These are phyloP conservation scores for Eupithecia subfuscata DNA, from an alignment of 2,888 invertebrate species.

Conservation along the genomic window DNA sequence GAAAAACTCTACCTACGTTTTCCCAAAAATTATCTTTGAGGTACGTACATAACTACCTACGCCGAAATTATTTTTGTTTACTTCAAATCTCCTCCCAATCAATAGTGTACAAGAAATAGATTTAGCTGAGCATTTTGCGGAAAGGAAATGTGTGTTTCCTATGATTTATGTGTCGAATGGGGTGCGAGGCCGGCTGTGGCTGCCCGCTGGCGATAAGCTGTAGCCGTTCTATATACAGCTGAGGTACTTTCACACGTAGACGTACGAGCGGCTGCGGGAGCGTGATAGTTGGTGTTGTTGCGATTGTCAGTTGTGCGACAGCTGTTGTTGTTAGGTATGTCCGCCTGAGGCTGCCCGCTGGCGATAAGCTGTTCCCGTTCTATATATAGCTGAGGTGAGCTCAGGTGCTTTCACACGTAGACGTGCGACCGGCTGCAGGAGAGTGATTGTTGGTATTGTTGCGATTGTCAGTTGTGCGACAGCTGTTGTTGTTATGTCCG, in stretches of 20 bases:
- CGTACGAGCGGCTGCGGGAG: neutral
- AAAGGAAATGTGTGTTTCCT: constrained; percentile 81
- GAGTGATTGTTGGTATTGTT: no score
- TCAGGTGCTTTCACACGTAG: no score
- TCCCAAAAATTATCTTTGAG: neutral
- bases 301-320: neutral
- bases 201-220: constrained; percentile 80
- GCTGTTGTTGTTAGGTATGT: neutral
- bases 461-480: no score
- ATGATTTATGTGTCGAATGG: constrained; percentile 80
- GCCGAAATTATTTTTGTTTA: constrained; percentile 1
- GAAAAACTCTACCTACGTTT: neutral
- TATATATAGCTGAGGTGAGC: no score
- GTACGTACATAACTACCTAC: no score
- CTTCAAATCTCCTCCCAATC: constrained; percentile 48
- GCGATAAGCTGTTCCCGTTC: constrained; percentile 80
- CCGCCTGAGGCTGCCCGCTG: constrained; percentile 70
- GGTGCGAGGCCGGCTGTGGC: constrained; percentile 69
- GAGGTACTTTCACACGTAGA: constrained; percentile 11
- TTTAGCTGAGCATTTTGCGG: constrained; percentile 74
- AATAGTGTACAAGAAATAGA: constrained; percentile 71
- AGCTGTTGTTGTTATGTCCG: no score
- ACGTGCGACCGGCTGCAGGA: no score
- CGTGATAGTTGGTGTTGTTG: neutral
- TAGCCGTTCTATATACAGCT: constrained; percentile 66